Base-by-base conservation (phyloP, 2,888 invertebrate species). In the Pollenia angustigena region DNA sequence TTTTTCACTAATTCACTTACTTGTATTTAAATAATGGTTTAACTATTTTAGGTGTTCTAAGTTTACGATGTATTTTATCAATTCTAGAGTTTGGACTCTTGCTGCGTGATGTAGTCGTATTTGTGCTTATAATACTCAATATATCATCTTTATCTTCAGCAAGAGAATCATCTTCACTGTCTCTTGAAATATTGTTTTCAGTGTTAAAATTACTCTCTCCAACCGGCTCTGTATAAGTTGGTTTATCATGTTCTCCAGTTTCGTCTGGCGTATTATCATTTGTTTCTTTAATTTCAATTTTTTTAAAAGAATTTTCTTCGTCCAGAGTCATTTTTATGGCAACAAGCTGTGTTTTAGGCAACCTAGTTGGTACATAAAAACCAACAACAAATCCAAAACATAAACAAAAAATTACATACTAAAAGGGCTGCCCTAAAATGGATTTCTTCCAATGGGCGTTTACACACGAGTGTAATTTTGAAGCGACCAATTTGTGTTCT, bases 121-220 rank as follows among this genome's bases (percentile, higher is more conserved):
- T 96, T 40, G 96, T 96, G 91, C 97, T 97, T 85, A 96, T 96
- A 79, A 97, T 95, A 91, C 97, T 97, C 6, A 96, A 97, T 18
- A 64, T 48, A 72, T 97, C 96, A 92, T 97, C 92, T 89, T 90
- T 82, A 50, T 90, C 90, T 18, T 90, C 85, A 4, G 32, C n/a
- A 6, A 90, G 89, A 12, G 90, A 90, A 56, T 89, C 90, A 12
- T 91, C 90, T 1, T 81, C 88, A 66, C 58, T 78, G 7, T 60
- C 71, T 42, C 44, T 50, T 32, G n/a, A 1, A 42, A 14, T n/a
- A 11, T 18, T 62, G 14, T 44, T 12, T 0, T 68, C 68, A 44
- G 11, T 69, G 23, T 54, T 48, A 18, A 18, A n/a, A 75, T 40
- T 58, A 18, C 0, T 46, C 7, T 44, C 44, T 52, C 52, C 44